A percentile compares a stretch with the other conserved stretches of the same genome.
Evolutionary conservation across 2,888 invertebrate species (phyloP).

Genomic region (Eumerus sabulonum): DNA sequence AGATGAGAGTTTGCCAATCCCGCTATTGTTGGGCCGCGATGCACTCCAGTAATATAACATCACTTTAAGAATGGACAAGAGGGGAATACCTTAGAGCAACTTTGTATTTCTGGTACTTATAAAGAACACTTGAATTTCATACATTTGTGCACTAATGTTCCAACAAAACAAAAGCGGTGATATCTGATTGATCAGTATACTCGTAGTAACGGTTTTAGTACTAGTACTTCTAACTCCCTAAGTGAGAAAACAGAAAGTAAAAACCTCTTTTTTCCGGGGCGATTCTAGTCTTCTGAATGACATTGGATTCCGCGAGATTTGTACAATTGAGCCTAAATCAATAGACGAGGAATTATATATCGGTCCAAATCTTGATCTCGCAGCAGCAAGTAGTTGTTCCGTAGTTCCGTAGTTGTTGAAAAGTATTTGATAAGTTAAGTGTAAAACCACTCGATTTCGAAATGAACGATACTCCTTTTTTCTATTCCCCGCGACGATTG

Average conservation of each 20-base stretch:
- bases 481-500: constrained; percentile 7
- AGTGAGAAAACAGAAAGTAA: neutral
- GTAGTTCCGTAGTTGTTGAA: neutral
- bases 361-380: neutral
- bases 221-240: neutral
- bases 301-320: neutral
- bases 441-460: neutral
- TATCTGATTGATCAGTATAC: too few species aligned
- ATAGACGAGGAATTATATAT: neutral
- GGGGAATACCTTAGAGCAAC: too few species aligned
- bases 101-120: neutral
- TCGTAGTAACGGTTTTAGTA: too few species aligned
- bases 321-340: neutral
- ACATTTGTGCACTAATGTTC: neutral
- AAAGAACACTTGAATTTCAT: neutral
- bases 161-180: neutral
- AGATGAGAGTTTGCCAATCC: neutral
- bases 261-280: neutral
- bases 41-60: neutral
- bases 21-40: neutral
- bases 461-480: constrained; percentile 21
- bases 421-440: constrained; percentile 8
- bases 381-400: neutral
- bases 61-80: too few species aligned
- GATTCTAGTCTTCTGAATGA: neutral